phyloP scores from a whole-genome alignment of 2,113 vertebrate species.

The Epinephelus fuscoguttatus region DNA sequence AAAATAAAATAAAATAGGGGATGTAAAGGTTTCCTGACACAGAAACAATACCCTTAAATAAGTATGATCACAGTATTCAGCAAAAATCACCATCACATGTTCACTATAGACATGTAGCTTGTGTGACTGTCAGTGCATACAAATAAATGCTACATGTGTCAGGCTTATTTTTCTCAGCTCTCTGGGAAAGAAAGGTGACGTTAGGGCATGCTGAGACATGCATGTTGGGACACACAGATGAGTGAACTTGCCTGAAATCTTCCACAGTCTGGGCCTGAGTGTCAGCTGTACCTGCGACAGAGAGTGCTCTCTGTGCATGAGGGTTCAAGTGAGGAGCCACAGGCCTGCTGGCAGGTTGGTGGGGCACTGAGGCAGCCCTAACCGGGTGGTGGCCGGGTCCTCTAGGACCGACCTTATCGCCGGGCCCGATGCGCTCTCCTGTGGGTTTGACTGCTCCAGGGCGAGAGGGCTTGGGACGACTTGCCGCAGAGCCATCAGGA shows the following conservation, averaged over 20 bases:
- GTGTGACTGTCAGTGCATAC: neutral
- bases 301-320: slow-evolving; percentile 80
- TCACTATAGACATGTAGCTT: neutral
- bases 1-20: neutral
- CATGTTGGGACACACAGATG: neutral
- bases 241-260: slow-evolving; percentile 83
- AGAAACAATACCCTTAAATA: slow-evolving; percentile 8
- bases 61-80: neutral
- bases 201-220: slow-evolving; percentile 33
- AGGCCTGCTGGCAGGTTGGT: slow-evolving; percentile 69
- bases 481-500: slow-evolving; percentile 60
- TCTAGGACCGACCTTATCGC: slow-evolving; percentile 65
- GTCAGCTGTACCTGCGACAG: slow-evolving; percentile 83
- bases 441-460: slow-evolving; percentile 35
- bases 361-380: slow-evolving; percentile 85
- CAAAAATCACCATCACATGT: neutral
- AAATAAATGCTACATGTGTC: neutral
- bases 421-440: slow-evolving; percentile 14
- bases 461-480: slow-evolving; percentile 53
- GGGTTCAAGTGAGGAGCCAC: slow-evolving; percentile 71
- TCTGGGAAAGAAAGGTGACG: neutral
- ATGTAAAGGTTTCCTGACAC: neutral
- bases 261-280: slow-evolving; percentile 78
- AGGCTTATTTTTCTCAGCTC: neutral
- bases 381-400: slow-evolving; percentile 68